A percentile compares a stretch with the other conserved stretches of the same genome.
Conservation (phyloP, 2,113 vertebrate genomes). For the Scytalopus superciliaris region DNA sequence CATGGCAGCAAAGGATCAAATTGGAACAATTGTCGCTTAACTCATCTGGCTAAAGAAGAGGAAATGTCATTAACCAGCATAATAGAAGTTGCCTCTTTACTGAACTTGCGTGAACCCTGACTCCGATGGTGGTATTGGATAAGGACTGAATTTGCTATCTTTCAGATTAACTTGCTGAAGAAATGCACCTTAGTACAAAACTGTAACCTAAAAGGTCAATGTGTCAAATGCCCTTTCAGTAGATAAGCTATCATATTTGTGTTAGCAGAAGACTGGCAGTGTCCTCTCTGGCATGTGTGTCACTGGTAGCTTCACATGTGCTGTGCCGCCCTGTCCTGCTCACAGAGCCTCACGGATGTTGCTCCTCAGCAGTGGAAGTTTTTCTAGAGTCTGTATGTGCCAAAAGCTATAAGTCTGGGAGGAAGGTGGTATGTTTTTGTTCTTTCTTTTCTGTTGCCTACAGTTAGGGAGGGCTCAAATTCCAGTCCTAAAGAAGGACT, state of each 20-base stretch:
- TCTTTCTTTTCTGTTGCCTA: not conserved
- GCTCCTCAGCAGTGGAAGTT: not conserved
- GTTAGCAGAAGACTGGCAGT: not conserved
- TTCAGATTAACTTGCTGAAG: not conserved
- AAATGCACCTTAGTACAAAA: not conserved
- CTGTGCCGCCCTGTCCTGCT: not conserved
- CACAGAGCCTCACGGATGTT: not conserved
- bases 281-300: fast-evolving
- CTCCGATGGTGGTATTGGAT: not conserved
- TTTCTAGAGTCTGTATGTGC: not conserved
- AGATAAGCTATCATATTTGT: not conserved
- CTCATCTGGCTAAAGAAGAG: not conserved
- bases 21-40: not conserved
- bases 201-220: not conserved
- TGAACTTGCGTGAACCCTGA: not conserved
- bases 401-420: not conserved
- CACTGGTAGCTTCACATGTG: not conserved
- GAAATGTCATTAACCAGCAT: not conserved
- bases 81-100: not conserved
- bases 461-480: not conserved
- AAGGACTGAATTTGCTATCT: not conserved
- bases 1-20: not conserved
- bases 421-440: not conserved
- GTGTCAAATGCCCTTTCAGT: not conserved
- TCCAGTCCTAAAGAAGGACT: not conserved